phyloP scores from a whole-genome alignment of 1,140 invertebrate species.

The Brachionus koreanus region DNA sequence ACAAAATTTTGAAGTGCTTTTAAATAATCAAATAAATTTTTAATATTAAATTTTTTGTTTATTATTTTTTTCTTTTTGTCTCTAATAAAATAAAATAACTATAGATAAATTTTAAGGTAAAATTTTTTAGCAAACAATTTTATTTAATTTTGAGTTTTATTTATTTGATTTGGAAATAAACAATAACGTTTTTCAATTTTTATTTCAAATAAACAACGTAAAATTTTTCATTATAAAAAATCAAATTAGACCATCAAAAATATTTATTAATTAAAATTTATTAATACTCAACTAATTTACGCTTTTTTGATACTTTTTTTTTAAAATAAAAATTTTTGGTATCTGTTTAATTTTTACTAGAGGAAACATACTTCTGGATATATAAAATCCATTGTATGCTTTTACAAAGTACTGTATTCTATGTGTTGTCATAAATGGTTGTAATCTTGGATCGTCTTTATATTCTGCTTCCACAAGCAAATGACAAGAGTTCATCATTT shows the following conservation, averaged over 20 bases:
- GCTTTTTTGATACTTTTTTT: not conserved
- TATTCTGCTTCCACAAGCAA: slow-evolving; percentile 18
- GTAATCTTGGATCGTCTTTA: not conserved
- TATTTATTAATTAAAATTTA: not conserved
- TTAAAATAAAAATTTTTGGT: slow-evolving; percentile 41
- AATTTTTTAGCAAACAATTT: too few relatives aligned
- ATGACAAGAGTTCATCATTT: slow-evolving; percentile 2
- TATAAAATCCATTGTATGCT: slow-evolving; percentile 39
- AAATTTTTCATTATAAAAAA: not conserved
- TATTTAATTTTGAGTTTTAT: too few relatives aligned
- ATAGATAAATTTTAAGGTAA: too few relatives aligned
- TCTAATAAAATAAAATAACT: too few relatives aligned
- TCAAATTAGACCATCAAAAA: too few relatives aligned
- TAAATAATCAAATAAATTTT: too few relatives aligned
- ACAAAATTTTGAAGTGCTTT: too few relatives aligned
- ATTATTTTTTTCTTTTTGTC: too few relatives aligned
- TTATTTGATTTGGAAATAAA: too few relatives aligned
- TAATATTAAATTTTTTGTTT: too few relatives aligned
- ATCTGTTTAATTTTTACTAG: slow-evolving; percentile 8
- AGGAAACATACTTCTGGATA: not conserved
- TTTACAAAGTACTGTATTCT: slow-evolving; percentile 28
- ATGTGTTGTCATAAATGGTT: not conserved
- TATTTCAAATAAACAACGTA: not conserved
- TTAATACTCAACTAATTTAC: not conserved
- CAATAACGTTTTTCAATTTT: too few relatives aligned